Evolutionary conservation across 2,888 invertebrate genomes (phyloP), one percentile per base, ranked within the genome.

Genomic region (Limnephilus rhombicus): DNA sequence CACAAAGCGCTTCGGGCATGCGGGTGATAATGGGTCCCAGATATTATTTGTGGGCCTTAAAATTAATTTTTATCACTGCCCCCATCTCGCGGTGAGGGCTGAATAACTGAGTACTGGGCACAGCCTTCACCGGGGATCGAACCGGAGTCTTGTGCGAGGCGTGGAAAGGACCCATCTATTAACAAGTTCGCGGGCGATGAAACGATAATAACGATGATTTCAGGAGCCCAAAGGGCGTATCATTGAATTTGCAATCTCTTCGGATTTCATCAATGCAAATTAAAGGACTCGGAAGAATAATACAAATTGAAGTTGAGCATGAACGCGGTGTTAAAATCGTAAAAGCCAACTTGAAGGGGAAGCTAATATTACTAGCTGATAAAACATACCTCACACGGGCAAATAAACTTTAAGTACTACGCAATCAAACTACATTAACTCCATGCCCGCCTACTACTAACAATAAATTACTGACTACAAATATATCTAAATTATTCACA

Each of bases 161-260:
- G 92, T 91, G 91, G 92, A 92, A 82, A 92, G 90, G 87, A 89
- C 80, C 89, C 68, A 82, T 92, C 89, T 90, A 91, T 92, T 92
- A 86, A 86, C 91, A 86, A 86, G 34, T 85, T 85, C 41, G 90
- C 91, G 34, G 91, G 91, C 91, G 86, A 91, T 91, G 91, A 91
- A 91, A 91, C 45, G 80, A 91, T 81, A 91, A 91, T 91, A 29
- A 49, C 53, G 13, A 89, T 80, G 24, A 49, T 29, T 86, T 45
- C 88, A 80, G 37, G 37, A 89, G 80, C 80, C 37, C 15, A 24
- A 37, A 80, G n/a, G n/a, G 49, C 29, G 13, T 87, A 87, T 87
- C 29, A 87, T 87, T 87, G 87, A 68, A 29, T 49, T 87, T 31
- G 49, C 68, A 49, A 87, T 86, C 29, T n/a, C 7, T 86, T 82